These are phyloP conservation scores for Mobula hypostoma DNA, from an alignment of 2,113 vertebrate genomes.

Conservation along the genomic window DNA sequence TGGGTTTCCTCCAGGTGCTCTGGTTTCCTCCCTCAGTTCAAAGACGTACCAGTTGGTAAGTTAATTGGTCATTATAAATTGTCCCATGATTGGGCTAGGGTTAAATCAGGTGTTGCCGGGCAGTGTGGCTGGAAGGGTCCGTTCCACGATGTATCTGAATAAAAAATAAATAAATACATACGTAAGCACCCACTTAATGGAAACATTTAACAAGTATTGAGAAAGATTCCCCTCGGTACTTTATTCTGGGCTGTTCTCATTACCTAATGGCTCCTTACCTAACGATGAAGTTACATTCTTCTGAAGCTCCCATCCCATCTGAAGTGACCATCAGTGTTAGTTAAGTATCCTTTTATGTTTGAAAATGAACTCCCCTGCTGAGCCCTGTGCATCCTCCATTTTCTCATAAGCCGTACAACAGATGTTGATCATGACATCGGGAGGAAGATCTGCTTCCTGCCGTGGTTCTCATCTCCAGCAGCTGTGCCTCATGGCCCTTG, in stretches of 20 bases:
- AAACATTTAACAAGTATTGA: too few relatives aligned
- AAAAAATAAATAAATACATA: too few relatives aligned
- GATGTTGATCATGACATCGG: slow-evolving; percentile 2
- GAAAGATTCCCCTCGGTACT: too few relatives aligned
- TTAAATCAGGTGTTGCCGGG: too few relatives aligned
- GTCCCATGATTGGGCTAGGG: too few relatives aligned
- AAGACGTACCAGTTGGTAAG: too few relatives aligned
- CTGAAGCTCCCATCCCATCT: neutral
- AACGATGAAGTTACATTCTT: neutral
- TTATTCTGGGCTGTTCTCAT: neutral
- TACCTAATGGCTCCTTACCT: neutral
- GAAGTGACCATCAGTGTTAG: neutral
- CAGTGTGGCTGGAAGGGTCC: too few relatives aligned
- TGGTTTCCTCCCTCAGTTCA: too few relatives aligned
- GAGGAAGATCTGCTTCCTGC: neutral
- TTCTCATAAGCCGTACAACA: neutral
- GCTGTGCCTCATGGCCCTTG: neutral
- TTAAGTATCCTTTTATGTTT: neutral
- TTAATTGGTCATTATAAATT: too few relatives aligned
- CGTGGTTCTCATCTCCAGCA: neutral
- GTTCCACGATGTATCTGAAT: too few relatives aligned
- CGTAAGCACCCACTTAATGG: too few relatives aligned
- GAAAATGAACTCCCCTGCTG: neutral
- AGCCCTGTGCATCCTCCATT: neutral
- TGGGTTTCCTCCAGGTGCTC: too few relatives aligned